Percentiles rank a stretch among this genome's conserved stretches.
Evolutionary conservation across 1,140 invertebrate species (phyloP).

Genomic region (Dinothrombium tinctorium): DNA sequence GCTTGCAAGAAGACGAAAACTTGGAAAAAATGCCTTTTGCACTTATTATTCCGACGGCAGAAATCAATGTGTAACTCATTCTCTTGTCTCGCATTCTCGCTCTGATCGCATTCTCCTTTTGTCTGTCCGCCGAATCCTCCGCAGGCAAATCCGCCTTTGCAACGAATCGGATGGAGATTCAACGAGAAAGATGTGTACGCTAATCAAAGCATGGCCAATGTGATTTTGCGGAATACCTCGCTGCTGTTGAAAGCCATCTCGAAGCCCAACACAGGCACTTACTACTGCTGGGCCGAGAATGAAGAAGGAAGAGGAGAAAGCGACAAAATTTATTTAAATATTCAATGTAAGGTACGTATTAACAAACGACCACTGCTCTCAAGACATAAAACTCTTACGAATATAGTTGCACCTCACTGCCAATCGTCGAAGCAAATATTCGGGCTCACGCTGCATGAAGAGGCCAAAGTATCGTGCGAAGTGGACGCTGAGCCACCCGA

Average conservation of each 20-base stretch:
- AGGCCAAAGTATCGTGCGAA: slow-evolving; percentile 3
- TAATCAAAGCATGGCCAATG: slow-evolving; percentile 31
- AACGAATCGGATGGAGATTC: slow-evolving; percentile 54
- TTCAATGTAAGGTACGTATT: slow-evolving; percentile 26
- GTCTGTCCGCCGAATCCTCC: too few relatives aligned
- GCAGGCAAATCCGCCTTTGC: slow-evolving; percentile 53
- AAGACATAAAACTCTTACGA: too few relatives aligned
- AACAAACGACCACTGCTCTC: neutral
- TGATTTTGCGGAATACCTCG: slow-evolving; percentile 50
- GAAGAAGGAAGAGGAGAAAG: slow-evolving; percentile 66
- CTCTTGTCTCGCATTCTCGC: too few relatives aligned
- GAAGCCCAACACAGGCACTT: slow-evolving; percentile 22
- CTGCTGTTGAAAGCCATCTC: slow-evolving; percentile 19
- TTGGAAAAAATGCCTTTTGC: too few relatives aligned
- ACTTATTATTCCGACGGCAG: too few relatives aligned
- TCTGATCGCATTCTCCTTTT: too few relatives aligned
- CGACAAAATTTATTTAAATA: slow-evolving; percentile 50
- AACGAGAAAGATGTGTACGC: slow-evolving; percentile 24
- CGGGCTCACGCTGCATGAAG: neutral
- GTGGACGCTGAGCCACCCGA: slow-evolving; percentile 2
- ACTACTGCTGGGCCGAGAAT: slow-evolving; percentile 69
- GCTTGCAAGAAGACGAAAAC: too few relatives aligned
- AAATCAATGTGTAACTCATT: too few relatives aligned
- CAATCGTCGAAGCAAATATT: slow-evolving; percentile 1
- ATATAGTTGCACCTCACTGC: neutral